Base-by-base conservation (phyloP, 1,140 invertebrate species). In the Drosophila triauraria region DNA sequence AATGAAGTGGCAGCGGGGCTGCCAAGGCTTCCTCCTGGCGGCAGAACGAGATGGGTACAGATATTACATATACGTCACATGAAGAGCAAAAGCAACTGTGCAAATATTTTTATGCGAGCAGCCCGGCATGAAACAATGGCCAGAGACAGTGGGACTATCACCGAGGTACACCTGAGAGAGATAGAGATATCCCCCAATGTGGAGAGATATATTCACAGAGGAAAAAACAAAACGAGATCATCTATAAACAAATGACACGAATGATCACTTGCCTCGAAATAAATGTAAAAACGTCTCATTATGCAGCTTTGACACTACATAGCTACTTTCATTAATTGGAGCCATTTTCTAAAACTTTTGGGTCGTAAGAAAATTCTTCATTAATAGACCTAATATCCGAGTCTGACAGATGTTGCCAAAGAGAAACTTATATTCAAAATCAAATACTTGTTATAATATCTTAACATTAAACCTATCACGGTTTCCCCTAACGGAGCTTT, bases 81-180 rank as follows among this genome's bases (percentile, higher is more conserved):
- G 68, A 81, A 78, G 79, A 68, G 68, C 67, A 83, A 57, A 56
- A 60, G 83, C 76, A 87, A 83, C 77, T 88, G 84, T 71, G 84
- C 85, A 87, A 87, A 87, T 87, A 88, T 88, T 88, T 87, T 74
- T 74, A 80, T 82, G 80, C 40, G 20, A 44, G 27, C 17, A 15
- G 17, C 57, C 38, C 43, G 48, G 46, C 59, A 72, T 79, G 68
- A 78, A 84, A 88, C 80, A 88, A 81, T 78, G 72, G 53, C 67
- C 63, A 62, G 61, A 54, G 38, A 77, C 67, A 62, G 17, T 56
- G 56, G 61, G 60, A 30, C 44, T 48, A 85, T 69, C 57, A 72
- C 60, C 64, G 57, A 78, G 64, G 65, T 48, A 50, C 47, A 44
- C 50, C 57, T 17, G 25, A 42, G 44, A 30, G n/a, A 42, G 8